A percentile compares a stretch with the other conserved stretches of the same genome.
phyloP scores from a whole-genome alignment of 2,797 vertebrate genomes.

The Gymnoscopelus braueri region DNA sequence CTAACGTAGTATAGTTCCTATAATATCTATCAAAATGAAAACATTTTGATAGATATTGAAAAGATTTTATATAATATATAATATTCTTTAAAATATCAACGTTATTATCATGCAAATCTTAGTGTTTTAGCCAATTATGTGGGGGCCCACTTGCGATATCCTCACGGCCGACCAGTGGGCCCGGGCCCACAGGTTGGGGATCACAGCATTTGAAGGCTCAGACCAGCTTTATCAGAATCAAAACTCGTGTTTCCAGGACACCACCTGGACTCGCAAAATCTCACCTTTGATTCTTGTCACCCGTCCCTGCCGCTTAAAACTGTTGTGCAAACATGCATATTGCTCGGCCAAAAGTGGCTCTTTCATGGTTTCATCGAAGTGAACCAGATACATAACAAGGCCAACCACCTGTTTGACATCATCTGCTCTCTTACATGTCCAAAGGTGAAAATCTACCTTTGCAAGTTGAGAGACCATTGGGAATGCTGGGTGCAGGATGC shows the following conservation, averaged over 20 bases:
- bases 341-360: slow-evolving; percentile 45
- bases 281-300: slow-evolving; percentile 7
- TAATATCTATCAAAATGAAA: no score
- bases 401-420: background rate
- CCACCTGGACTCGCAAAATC: slow-evolving; percentile 8
- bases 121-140: no score
- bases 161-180: no score
- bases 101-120: no score
- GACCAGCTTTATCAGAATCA: slow-evolving; percentile 48
- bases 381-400: background rate
- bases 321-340: slow-evolving; percentile 73
- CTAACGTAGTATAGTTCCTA: no score
- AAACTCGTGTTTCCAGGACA: slow-evolving; percentile 41
- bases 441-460: slow-evolving; percentile 16
- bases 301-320: slow-evolving; percentile 34
- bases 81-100: no score
- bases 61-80: no score
- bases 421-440: slow-evolving; percentile 14
- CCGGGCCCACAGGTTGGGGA: no score
- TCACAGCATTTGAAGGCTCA: slow-evolving; percentile 7
- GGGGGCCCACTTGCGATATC: no score
- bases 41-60: no score
- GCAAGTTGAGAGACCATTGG: slow-evolving; percentile 9
- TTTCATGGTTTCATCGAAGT: slow-evolving; percentile 37
- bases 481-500: background rate